These are phyloP conservation scores for Polyommatus icarus DNA, from an alignment of 2,888 invertebrate genomes.

Conservation along the genomic window DNA sequence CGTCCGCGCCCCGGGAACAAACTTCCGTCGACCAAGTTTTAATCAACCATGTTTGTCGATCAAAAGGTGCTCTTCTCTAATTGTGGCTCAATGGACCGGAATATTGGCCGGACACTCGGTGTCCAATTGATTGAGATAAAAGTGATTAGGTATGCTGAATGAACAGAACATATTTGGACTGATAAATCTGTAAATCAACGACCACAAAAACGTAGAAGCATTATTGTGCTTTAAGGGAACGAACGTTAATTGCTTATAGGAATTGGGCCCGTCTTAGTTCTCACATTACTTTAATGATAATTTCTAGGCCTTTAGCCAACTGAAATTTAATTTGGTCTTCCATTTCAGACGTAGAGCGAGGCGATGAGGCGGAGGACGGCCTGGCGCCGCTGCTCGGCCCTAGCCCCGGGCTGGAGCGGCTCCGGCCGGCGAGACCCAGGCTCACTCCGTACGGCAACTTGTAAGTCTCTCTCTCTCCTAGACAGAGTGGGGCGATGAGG, in stretches of 20 bases:
- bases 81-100: background rate
- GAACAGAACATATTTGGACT: background rate
- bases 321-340: background rate
- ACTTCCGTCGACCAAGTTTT: slow-evolving; percentile 1
- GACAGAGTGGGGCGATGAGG: slow-evolving; percentile 32
- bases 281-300: too few relatives aligned
- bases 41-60: slow-evolving; percentile 17
- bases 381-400: slow-evolving; percentile 37
- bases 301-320: too few relatives aligned
- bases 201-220: background rate
- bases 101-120: background rate
- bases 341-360: slow-evolving; percentile 42
- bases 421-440: slow-evolving; percentile 12
- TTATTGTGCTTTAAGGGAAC: background rate
- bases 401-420: slow-evolving; percentile 25
- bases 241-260: background rate
- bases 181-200: background rate
- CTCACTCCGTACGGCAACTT: slow-evolving; percentile 29
- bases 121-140: background rate
- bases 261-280: background rate
- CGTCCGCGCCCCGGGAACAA: background rate
- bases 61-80: background rate
- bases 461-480: background rate
- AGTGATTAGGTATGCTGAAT: background rate
- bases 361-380: slow-evolving; percentile 39